These are phyloP conservation scores for Megalonaias nervosa DNA, from an alignment of 1,140 invertebrate genomes.

Conservation along the genomic window DNA sequence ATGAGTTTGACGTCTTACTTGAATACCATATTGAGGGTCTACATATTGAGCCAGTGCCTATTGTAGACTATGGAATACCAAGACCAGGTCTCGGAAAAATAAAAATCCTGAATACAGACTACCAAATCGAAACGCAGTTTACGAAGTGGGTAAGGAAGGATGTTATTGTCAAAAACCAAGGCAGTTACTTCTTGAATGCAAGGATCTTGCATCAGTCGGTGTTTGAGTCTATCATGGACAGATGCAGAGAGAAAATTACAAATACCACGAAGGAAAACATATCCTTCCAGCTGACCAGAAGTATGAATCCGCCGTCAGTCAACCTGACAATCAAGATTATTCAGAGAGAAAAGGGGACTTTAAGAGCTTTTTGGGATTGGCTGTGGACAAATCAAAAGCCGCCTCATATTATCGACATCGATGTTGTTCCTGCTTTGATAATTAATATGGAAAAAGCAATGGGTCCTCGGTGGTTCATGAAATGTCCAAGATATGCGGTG, in stretches of 20 bases:
- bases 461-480: neutral
- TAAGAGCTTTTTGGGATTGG: too few species aligned
- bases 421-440: too few species aligned
- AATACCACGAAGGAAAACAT: too few species aligned
- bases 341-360: too few species aligned
- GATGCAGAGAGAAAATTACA: too few species aligned
- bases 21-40: slow-evolving; percentile 31
- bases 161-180: neutral
- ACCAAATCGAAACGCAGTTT: neutral
- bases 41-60: neutral
- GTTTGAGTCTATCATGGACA: slow-evolving; percentile 24
- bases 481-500: slow-evolving; percentile 16
- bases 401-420: too few species aligned
- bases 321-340: too few species aligned
- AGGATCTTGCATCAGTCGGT: slow-evolving; percentile 8
- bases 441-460: neutral
- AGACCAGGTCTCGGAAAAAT: neutral
- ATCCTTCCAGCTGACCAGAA: too few species aligned
- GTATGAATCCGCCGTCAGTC: too few species aligned
- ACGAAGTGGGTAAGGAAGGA: neutral
- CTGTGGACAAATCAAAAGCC: too few species aligned
- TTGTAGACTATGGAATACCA: neutral
- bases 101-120: neutral
- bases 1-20: slow-evolving; percentile 24
- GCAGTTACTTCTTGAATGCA: slow-evolving; percentile 7